Evolutionary conservation across 92 coral and sea anemone genomes (phyloP), one percentile per base, ranked within the genome.

Genomic region (Desmophyllum pertusum): DNA sequence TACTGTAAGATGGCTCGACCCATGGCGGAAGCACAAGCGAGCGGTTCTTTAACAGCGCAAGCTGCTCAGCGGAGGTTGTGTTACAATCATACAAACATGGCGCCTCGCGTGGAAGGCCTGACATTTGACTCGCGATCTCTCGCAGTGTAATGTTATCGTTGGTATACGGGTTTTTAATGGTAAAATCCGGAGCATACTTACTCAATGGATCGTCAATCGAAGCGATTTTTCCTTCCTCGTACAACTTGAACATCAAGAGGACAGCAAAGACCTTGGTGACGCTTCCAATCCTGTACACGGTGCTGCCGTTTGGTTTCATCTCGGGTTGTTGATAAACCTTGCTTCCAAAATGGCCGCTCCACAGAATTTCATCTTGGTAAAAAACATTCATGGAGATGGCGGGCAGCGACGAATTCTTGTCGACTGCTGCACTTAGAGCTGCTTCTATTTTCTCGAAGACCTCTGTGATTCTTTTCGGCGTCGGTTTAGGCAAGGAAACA

Each of bases 41-140:
- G 35, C 85, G 80, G 21, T 85, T 71, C 57, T 42, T 73, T 41
- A 92, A 86, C 64, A 84, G 27, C 18, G 73, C 84, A 39, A 92
- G 91, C 73, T 90, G 93, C 75, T 87, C 86, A 10, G 71, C 19
- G 10, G 93, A 74, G n/a, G 41, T 87, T 6, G 93, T 92, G 18
- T 77, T 81, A 61, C 95, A 92, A 27, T 63, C 46, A 3, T 82
- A 81, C 11, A 84, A 69, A 67, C 95, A 92, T 15, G 95, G 95
- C 5, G 95, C 95, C 73, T 92, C 95, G 14, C 95, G 89, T 6
- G 95, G 93, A 25, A 92, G 72, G 7, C 95, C 95, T 23, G 95
- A 70, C 87, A 90, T 87, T 74, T 90, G 93, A 76, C 87, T 87
- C 62, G 93, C 91, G 67, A 90, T 88, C 63, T 90, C 92, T 10